A percentile compares a stretch with the other conserved stretches of the same genome.
Evolutionary conservation across 2,797 vertebrate genomes (phyloP).

Genomic region (Geotrypetes seraphini): DNA sequence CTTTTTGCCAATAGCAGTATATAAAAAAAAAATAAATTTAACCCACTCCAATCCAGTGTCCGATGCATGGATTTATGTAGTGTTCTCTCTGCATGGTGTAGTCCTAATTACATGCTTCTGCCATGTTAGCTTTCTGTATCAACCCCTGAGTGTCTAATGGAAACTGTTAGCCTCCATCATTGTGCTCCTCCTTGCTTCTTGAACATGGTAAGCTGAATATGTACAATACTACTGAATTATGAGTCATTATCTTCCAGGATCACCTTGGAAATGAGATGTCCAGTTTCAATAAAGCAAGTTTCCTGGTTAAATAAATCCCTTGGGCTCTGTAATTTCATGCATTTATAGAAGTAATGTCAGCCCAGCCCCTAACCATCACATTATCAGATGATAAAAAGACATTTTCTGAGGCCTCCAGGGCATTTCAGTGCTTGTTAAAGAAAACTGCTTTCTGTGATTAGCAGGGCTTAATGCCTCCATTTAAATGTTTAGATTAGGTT

Average conservation of each 20-base stretch:
- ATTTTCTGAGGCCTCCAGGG: slow-evolving; percentile 34
- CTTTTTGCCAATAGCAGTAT: no score
- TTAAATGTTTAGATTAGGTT: no score
- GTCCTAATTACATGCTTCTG: no score
- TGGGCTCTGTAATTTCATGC: slow-evolving; percentile 33
- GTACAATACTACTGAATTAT: slow-evolving; percentile 41
- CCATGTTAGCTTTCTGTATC: no score
- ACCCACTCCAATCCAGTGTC: no score
- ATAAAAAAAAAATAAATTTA: no score
- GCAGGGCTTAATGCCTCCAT: slow-evolving; percentile 27
- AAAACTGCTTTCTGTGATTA: slow-evolving; percentile 34
- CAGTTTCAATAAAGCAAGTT: slow-evolving; percentile 59
- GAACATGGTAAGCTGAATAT: slow-evolving; percentile 36
- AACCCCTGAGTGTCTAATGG: slow-evolving; percentile 16
- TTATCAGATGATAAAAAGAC: slow-evolving; percentile 36
- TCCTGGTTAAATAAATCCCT: slow-evolving; percentile 51
- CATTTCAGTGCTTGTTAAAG: slow-evolving; percentile 41
- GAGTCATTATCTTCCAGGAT: slow-evolving; percentile 47
- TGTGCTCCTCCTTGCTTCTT: slow-evolving; percentile 43
- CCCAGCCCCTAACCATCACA: slow-evolving; percentile 8
- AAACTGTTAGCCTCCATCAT: slow-evolving; percentile 35
- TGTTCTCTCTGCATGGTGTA: no score
- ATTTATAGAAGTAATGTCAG: slow-evolving; percentile 37
- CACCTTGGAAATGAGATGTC: slow-evolving; percentile 55
- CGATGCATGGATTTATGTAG: no score